These are phyloP conservation scores for Reinhardtius hippoglossoides DNA, from an alignment of 2,113 vertebrate genomes.

Conservation along the genomic window DNA sequence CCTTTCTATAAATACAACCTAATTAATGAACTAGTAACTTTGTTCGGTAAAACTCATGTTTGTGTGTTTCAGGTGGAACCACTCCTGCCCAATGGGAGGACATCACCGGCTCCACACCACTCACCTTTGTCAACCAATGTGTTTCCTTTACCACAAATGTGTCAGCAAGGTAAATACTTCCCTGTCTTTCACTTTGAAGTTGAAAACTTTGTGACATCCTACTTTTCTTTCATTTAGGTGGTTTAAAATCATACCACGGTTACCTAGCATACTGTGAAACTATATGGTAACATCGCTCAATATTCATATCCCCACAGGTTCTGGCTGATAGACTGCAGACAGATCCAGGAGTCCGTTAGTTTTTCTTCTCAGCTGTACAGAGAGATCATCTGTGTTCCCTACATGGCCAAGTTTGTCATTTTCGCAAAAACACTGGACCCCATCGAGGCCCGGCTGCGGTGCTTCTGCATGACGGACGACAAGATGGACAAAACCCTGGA, in stretches of 20 bases:
- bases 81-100: slow-evolving; percentile 99
- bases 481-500: slow-evolving; percentile 99
- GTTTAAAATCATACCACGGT: not conserved
- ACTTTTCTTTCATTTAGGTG: not conserved
- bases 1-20: slow-evolving; percentile 1
- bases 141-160: slow-evolving; percentile 99
- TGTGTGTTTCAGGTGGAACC: slow-evolving; percentile 89
- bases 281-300: not conserved
- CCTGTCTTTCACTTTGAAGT: not conserved
- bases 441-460: slow-evolving; percentile 94
- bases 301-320: slow-evolving; percentile 81
- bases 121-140: slow-evolving; percentile 97
- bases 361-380: slow-evolving; percentile 96
- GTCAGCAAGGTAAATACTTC: slow-evolving; percentile 89
- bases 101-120: slow-evolving; percentile 96
- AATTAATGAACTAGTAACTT: not conserved
- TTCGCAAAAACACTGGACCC: slow-evolving; percentile 98
- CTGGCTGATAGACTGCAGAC: slow-evolving; percentile 98
- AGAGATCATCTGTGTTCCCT: slow-evolving; percentile 98
- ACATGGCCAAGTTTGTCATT: slow-evolving; percentile 99
- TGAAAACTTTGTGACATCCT: too few species aligned
- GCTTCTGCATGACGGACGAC: slow-evolving; percentile 99
- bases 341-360: slow-evolving; percentile 94
- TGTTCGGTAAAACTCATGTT: not conserved
- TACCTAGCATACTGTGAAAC: not conserved